These are phyloP conservation scores for Tor tambroides DNA, from an alignment of 2,113 vertebrate genomes.

Conservation along the genomic window DNA sequence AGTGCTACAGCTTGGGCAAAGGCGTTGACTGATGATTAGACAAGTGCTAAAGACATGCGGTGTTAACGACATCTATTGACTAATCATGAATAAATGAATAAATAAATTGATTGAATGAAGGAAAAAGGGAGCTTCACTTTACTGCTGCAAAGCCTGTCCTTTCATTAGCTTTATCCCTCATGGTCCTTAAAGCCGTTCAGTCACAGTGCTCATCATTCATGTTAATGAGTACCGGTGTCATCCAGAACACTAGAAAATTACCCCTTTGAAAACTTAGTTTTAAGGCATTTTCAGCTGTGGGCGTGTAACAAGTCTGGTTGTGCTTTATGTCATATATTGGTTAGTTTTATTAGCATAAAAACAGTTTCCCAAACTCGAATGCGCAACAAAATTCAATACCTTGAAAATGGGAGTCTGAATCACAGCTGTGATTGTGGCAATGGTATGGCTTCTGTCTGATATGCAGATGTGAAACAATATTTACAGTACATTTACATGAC, in stretches of 20 bases:
- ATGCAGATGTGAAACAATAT: neutral
- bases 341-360: neutral
- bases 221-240: neutral
- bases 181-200: neutral
- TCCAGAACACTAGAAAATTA: neutral
- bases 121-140: neutral
- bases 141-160: neutral
- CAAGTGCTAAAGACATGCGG: conserved; percentile 20
- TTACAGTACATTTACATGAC: neutral
- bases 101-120: neutral
- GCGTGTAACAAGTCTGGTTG: neutral
- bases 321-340: neutral
- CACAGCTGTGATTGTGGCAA: too few relatives aligned
- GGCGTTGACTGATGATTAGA: conserved; percentile 19
- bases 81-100: conserved; percentile 33
- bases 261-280: neutral
- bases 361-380: neutral
- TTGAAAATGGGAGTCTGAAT: too few relatives aligned
- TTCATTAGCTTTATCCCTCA: neutral
- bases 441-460: too few relatives aligned
- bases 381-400: neutral
- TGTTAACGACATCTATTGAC: conserved; percentile 17
- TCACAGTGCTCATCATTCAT: neutral
- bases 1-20: conserved; percentile 10
- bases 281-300: neutral